A percentile compares a stretch with the other conserved stretches of the same genome.
These are phyloP conservation scores for Fistularia commersonii DNA, from an alignment of 2,797 vertebrate genomes.

Conservation along the genomic window DNA sequence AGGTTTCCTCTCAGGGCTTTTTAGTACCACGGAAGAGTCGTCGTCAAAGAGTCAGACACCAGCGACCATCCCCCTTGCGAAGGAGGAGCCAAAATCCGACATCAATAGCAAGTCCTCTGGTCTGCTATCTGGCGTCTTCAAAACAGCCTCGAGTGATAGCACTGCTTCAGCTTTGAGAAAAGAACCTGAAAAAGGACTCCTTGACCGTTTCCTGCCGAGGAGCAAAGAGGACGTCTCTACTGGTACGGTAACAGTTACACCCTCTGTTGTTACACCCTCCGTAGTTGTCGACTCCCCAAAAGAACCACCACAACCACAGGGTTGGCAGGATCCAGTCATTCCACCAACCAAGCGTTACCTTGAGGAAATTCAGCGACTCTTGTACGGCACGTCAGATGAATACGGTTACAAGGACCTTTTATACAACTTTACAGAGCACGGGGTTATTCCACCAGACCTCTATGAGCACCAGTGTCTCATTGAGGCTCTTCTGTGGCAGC, in stretches of 20 bases:
- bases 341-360: slow-evolving; percentile 68
- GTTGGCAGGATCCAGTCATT: slow-evolving; percentile 48
- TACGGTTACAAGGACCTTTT: slow-evolving; percentile 80
- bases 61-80: slow-evolving; percentile 23
- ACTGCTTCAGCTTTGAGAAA: slow-evolving; percentile 23
- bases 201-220: slow-evolving; percentile 68
- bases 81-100: slow-evolving; percentile 50
- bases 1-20: slow-evolving; percentile 80
- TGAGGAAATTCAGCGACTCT: slow-evolving; percentile 73
- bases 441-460: slow-evolving; percentile 73
- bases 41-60: slow-evolving; percentile 54
- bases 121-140: slow-evolving; percentile 68
- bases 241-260: slow-evolving; percentile 35
- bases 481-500: slow-evolving; percentile 78
- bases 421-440: slow-evolving; percentile 75
- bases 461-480: slow-evolving; percentile 80
- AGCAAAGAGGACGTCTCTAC: slow-evolving; percentile 44
- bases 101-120: slow-evolving; percentile 36
- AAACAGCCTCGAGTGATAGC: slow-evolving; percentile 42
- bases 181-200: slow-evolving; percentile 65
- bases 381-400: slow-evolving; percentile 72
- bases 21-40: slow-evolving; percentile 70
- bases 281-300: slow-evolving; percentile 10
- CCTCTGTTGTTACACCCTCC: slow-evolving; percentile 9
- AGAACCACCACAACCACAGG: slow-evolving; percentile 31